Conservation (phyloP, 1,140 invertebrate genomes). For the Caenorhabditis briggsae region DNA sequence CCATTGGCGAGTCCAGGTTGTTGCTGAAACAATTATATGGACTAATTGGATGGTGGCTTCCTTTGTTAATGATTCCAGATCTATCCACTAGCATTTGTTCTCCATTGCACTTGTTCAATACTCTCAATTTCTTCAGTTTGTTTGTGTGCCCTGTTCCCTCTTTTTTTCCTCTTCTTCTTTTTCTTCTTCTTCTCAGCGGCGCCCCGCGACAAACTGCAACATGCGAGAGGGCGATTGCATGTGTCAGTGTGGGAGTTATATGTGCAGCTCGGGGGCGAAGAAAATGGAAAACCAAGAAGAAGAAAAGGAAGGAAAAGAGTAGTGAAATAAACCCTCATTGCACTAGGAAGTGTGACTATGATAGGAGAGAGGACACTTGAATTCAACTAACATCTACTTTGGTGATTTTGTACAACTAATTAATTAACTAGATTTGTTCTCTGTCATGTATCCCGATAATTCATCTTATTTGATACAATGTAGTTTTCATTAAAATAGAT, state of each 20-base stretch:
- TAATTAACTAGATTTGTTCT: background rate
- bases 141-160: slow-evolving; percentile 2
- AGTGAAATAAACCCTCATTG: background rate
- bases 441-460: background rate
- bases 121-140: background rate
- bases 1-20: slow-evolving; percentile 10
- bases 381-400: background rate
- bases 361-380: background rate
- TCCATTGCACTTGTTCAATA: background rate
- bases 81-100: background rate
- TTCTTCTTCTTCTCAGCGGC: background rate
- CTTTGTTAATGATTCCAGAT: background rate
- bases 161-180: background rate
- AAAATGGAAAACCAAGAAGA: background rate
- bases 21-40: background rate
- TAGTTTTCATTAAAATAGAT: background rate
- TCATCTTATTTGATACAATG: background rate
- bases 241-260: background rate
- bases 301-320: background rate
- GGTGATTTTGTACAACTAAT: background rate
- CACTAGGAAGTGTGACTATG: background rate
- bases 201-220: slow-evolving; percentile 29
- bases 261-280: slow-evolving; percentile 9
- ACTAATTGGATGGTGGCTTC: background rate
- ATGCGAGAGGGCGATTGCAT: slow-evolving; percentile 19